Evolutionary conservation across 2,888 invertebrate genomes (phyloP).

Genomic region (Digitonthophagus gazella): DNA sequence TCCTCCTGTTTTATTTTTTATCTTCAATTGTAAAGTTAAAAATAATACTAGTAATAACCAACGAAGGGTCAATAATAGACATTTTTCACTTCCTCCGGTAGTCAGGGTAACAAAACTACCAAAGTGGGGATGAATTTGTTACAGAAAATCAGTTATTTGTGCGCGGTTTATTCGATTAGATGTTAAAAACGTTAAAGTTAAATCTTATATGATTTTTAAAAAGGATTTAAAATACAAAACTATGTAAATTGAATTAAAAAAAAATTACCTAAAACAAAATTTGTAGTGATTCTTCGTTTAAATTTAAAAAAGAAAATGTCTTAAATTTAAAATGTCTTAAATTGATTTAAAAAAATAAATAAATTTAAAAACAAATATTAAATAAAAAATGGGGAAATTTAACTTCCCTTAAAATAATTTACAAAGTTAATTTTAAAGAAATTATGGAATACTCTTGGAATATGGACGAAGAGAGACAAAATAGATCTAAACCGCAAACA

Average conservation of each 20-base stretch:
- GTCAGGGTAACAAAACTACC: not conserved
- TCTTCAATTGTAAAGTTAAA: too few species aligned
- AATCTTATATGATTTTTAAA: too few species aligned
- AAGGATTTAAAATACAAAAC: too few species aligned
- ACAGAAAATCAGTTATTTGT: not conserved
- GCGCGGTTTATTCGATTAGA: not conserved
- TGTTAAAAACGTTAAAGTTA: too few species aligned
- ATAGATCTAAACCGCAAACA: conserved; percentile 37
- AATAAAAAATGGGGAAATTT: not conserved
- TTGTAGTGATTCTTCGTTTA: not conserved
- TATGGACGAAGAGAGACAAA: conserved; percentile 47
- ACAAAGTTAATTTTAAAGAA: conserved; percentile 20
- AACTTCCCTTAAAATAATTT: not conserved
- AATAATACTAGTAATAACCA: not conserved
- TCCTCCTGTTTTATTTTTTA: too few species aligned
- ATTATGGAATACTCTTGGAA: conserved; percentile 50
- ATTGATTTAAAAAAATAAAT: not conserved
- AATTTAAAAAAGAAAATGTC: not conserved
- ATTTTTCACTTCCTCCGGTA: not conserved
- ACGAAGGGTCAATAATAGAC: not conserved
- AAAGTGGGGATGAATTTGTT: not conserved
- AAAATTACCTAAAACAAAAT: not conserved
- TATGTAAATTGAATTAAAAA: not conserved
- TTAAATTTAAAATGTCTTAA: too few species aligned
- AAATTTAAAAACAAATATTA: not conserved